Base-by-base conservation (phyloP, 2,797 vertebrate genomes). In the Bovichtus diacanthus region DNA sequence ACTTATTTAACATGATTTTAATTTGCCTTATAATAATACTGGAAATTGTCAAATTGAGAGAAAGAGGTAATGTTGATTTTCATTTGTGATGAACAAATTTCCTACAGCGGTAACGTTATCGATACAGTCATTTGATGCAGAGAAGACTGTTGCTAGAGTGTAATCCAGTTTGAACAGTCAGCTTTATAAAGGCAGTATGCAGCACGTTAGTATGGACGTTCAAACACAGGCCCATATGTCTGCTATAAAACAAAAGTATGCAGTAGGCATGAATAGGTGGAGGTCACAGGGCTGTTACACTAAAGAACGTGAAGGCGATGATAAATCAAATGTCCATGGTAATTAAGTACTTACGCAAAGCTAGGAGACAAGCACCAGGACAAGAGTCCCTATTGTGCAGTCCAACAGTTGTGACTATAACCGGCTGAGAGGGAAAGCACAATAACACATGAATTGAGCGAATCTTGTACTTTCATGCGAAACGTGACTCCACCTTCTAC, bases 351-450 rank as follows among this genome's bases (percentile, higher is more conserved):
- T 43, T n/a, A 34, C 3, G 10, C 13, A n/a, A 54, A 62, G 41
- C 31, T 16, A 15, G 43, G 34, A 13, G 6, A 11, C 1, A 1
- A 49, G 49, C 6, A 44, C 3, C 13, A 58, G 44, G 21, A 72
- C 69, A 50, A 29, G 34, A 78, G n/a, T 19, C 11, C 11, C 21
- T 13, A 44, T 27, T 77, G 64, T 49, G 47, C 27, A 36, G 53
- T 21, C 8, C 19, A 16, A 43, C 60, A 21, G 21, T 10, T 75
- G 19, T 15, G 54, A 64, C 47, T 63, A 2, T 27, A 31, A 10
- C 23, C 49, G 38, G 21, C 25, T 47, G 5, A 55, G 12, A 63
- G 13, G 23, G 19, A 68, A 56, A 49, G 36, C 9, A 31, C 1
- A 34, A 18, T 56, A 51, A 49, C 46, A 68, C 43, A 47, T 70